A percentile compares a stretch with the other conserved stretches of the same genome.
Evolutionary conservation across 2,888 invertebrate species (phyloP).

Genomic region (Drosophila mercatorum): DNA sequence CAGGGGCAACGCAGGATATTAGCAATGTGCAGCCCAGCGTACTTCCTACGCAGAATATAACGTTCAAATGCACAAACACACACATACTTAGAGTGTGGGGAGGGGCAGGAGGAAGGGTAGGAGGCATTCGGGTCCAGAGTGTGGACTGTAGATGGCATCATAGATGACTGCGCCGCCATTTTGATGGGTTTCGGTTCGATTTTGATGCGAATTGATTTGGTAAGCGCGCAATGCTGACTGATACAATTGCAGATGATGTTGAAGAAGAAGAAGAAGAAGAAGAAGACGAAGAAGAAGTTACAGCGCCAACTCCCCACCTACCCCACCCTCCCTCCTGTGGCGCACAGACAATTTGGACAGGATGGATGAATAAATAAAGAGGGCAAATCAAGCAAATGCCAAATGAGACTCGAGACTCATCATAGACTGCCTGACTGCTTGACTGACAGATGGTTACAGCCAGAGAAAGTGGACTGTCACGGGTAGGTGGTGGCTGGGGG

Average conservation of each 20-base stretch:
- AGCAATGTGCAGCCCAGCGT: constrained; percentile 75
- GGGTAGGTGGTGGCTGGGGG: too few species aligned
- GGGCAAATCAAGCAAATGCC: constrained; percentile 75
- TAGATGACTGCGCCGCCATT: constrained; percentile 48
- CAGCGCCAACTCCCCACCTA: background rate
- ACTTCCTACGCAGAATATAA: constrained; percentile 70
- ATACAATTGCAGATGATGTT: constrained; percentile 45
- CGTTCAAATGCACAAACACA: constrained; percentile 45
- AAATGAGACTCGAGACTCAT: constrained; percentile 64
- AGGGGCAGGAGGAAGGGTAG: background rate
- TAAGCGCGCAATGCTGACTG: constrained; percentile 61
- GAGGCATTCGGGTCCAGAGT: constrained; percentile 2
- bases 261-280: background rate
- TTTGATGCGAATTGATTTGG: constrained; percentile 76
- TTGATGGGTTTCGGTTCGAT: constrained; percentile 59
- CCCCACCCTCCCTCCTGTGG: too few species aligned
- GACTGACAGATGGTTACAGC: constrained; percentile 43
- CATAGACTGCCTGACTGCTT: constrained; percentile 58
- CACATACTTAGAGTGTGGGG: background rate
- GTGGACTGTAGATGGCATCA: constrained; percentile 32
- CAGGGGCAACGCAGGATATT: constrained; percentile 64
- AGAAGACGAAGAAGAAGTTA: background rate
- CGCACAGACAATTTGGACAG: constrained; percentile 46
- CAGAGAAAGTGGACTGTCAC: background rate
- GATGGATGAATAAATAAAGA: constrained; percentile 76